These are phyloP conservation scores for Limosa lapponica DNA, from an alignment of 2,797 vertebrate genomes.

Conservation along the genomic window DNA sequence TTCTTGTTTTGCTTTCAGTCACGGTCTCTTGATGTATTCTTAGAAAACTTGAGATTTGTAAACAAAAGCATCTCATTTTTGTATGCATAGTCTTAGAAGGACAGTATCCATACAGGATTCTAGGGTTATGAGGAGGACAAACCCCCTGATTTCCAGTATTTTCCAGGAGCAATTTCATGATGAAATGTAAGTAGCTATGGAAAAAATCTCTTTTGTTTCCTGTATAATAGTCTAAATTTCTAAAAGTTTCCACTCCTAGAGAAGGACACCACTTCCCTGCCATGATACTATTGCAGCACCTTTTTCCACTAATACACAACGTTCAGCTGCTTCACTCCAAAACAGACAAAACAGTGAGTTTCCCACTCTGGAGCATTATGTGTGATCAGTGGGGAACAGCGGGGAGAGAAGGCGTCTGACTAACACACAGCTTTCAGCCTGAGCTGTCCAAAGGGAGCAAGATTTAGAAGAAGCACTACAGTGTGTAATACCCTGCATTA, in stretches of 20 bases:
- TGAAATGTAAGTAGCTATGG: slow-evolving; percentile 13
- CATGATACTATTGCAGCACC: background rate
- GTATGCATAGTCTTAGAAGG: background rate
- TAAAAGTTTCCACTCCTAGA: background rate
- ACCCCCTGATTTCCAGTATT: background rate
- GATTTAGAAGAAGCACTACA: background rate
- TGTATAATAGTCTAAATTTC: background rate
- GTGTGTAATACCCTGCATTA: background rate
- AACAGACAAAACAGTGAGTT: background rate
- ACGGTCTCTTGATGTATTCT: background rate
- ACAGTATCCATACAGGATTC: background rate
- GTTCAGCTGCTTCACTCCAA: background rate
- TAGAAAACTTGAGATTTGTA: background rate
- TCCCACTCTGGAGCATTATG: background rate
- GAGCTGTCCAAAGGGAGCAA: background rate
- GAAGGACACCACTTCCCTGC: background rate
- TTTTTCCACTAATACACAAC: background rate
- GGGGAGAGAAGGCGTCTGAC: background rate
- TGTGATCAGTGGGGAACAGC: background rate
- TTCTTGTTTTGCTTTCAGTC: background rate
- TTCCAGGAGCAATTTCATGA: background rate
- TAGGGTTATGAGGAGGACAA: background rate
- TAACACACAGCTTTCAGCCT: background rate
- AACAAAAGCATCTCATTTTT: background rate
- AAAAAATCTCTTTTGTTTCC: slow-evolving; percentile 9